These are phyloP conservation scores for Tangara arthus DNA, from an alignment of 2,797 vertebrate species.

Conservation along the genomic window DNA sequence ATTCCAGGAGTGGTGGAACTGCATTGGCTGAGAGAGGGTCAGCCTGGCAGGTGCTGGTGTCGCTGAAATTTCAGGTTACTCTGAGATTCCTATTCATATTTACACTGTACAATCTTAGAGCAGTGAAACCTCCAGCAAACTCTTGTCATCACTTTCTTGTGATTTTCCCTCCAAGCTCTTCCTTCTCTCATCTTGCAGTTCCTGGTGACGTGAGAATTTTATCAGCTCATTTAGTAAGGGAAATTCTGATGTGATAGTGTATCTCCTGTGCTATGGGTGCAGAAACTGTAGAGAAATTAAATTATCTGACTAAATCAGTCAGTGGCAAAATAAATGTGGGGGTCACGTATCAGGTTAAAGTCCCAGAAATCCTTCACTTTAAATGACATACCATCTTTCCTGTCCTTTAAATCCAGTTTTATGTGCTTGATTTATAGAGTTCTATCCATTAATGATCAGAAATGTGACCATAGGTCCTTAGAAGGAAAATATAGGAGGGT, in stretches of 20 bases:
- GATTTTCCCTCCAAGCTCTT: not conserved
- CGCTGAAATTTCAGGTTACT: not conserved
- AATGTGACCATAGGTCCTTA: not conserved
- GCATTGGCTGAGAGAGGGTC: not conserved
- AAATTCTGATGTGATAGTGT: not conserved
- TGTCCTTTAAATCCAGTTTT: not conserved
- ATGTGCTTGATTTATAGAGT: not conserved
- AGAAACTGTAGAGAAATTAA: not conserved
- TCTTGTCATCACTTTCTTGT: not conserved
- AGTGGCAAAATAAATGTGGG: not conserved
- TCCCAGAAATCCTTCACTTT: not conserved
- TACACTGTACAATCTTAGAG: not conserved
- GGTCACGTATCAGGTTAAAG: not conserved
- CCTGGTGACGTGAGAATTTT: not conserved
- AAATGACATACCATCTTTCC: not conserved
- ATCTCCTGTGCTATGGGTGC: not conserved
- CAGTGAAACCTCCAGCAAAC: not conserved
- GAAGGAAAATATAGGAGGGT: not conserved
- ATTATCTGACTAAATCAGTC: not conserved
- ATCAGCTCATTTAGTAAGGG: not conserved
- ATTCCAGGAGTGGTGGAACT: not conserved
- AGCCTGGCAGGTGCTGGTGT: not conserved
- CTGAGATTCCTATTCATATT: not conserved
- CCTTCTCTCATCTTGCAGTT: not conserved
- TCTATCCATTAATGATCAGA: not conserved